Evolutionary conservation across 2,113 vertebrate species (phyloP).

Genomic region (Ploceus nigricollis): DNA sequence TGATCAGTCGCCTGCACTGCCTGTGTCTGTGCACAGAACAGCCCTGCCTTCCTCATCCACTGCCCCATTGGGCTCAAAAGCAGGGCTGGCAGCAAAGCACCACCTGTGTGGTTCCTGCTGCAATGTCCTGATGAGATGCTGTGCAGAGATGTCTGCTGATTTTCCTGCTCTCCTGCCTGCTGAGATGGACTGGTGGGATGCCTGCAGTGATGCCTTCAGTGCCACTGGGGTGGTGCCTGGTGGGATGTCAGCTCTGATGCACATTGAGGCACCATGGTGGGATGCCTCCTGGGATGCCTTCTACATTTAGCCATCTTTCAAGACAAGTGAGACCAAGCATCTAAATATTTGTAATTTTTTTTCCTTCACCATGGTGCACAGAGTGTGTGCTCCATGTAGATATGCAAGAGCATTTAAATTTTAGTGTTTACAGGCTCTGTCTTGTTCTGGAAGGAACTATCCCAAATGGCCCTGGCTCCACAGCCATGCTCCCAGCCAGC

Average conservation of each 20-base stretch:
- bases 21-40: rapidly evolving
- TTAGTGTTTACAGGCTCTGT: neutral
- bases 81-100: neutral
- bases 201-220: neutral
- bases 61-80: rapidly evolving
- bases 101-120: neutral
- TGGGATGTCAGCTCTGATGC: neutral
- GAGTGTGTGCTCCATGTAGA: neutral
- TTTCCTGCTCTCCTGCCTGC: neutral
- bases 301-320: neutral
- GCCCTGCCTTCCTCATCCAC: neutral
- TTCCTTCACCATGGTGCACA: neutral
- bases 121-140: neutral
- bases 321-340: neutral
- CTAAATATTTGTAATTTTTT: neutral
- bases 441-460: neutral
- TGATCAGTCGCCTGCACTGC: neutral
- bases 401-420: neutral
- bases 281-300: neutral
- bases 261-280: neutral
- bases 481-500: neutral
- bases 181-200: neutral
- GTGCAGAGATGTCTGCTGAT: neutral
- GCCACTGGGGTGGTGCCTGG: neutral
- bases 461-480: neutral